phyloP scores from a whole-genome alignment of 1,140 invertebrate species.

The Antheraea mylitta region DNA sequence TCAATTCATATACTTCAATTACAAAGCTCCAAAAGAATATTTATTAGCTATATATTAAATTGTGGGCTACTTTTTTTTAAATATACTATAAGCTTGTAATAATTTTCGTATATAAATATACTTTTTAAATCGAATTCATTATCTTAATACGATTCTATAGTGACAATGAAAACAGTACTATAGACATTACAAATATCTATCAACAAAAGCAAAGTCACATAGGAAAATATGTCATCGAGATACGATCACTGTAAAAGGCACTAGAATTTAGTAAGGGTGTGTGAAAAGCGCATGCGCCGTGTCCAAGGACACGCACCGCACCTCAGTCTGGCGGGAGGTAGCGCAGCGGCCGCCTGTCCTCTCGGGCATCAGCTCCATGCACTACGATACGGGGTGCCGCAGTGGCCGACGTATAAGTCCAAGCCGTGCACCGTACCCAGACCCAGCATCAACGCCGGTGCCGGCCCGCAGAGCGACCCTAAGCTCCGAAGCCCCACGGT shows the following conservation, averaged over 20 bases:
- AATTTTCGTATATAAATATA: too few relatives aligned
- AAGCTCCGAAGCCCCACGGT: slow-evolving; percentile 67
- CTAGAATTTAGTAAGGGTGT: slow-evolving; percentile 61
- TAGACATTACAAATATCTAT: not conserved
- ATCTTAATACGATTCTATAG: not conserved
- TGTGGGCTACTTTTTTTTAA: too few relatives aligned
- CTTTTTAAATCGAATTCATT: too few relatives aligned
- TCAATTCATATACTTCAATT: slow-evolving; percentile 10
- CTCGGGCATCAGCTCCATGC: slow-evolving; percentile 30
- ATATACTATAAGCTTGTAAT: too few relatives aligned
- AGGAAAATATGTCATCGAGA: slow-evolving; percentile 47
- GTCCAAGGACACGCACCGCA: slow-evolving; percentile 68
- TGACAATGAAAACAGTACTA: not conserved
- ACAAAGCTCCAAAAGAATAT: not conserved
- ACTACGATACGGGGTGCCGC: slow-evolving; percentile 56
- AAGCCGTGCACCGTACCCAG: slow-evolving; percentile 53
- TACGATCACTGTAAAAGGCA: slow-evolving; percentile 44
- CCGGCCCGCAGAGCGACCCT: slow-evolving; percentile 61
- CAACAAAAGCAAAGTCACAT: not conserved
- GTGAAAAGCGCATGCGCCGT: slow-evolving; percentile 53
- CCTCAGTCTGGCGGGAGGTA: slow-evolving; percentile 70
- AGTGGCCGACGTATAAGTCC: slow-evolving; percentile 50
- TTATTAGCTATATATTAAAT: not conserved
- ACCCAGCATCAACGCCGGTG: slow-evolving; percentile 41
- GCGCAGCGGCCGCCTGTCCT: slow-evolving; percentile 55